Conservation (phyloP, 2,797 vertebrate species). For the Glossophaga mutica region DNA sequence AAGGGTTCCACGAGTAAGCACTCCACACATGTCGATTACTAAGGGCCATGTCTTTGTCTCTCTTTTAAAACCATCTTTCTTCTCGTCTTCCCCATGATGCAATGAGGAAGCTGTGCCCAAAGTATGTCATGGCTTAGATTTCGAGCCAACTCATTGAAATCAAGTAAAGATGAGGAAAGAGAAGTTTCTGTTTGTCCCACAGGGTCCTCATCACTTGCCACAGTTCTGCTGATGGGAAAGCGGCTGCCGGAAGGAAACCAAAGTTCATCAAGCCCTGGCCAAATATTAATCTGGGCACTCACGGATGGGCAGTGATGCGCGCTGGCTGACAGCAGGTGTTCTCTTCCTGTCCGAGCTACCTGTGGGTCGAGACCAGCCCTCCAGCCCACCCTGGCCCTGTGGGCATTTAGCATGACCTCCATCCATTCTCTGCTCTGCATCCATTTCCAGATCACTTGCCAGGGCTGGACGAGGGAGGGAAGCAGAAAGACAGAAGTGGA, state of each 20-base stretch:
- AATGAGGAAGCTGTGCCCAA: not conserved
- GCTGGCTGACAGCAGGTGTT: not conserved
- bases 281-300: conserved; percentile 74
- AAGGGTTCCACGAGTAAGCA: not conserved
- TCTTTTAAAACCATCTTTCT: not conserved
- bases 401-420: not conserved
- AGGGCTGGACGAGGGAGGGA: too few relatives aligned
- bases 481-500: not conserved
- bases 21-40: not conserved
- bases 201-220: not conserved
- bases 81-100: not conserved
- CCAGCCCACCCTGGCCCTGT: not conserved
- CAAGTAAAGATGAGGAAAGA: not conserved
- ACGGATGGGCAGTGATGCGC: conserved; percentile 49
- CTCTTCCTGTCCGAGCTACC: not conserved
- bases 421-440: not conserved
- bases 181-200: not conserved
- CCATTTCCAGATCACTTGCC: not conserved
- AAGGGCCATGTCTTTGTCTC: not conserved
- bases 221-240: not conserved
- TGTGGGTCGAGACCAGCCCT: not conserved
- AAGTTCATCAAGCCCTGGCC: conserved; percentile 60
- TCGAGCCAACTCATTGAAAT: not conserved
- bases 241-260: conserved; percentile 45
- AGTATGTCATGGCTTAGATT: not conserved